Evolutionary conservation across 2,888 invertebrate genomes (phyloP).

Genomic region (Dioctria rufipes): DNA sequence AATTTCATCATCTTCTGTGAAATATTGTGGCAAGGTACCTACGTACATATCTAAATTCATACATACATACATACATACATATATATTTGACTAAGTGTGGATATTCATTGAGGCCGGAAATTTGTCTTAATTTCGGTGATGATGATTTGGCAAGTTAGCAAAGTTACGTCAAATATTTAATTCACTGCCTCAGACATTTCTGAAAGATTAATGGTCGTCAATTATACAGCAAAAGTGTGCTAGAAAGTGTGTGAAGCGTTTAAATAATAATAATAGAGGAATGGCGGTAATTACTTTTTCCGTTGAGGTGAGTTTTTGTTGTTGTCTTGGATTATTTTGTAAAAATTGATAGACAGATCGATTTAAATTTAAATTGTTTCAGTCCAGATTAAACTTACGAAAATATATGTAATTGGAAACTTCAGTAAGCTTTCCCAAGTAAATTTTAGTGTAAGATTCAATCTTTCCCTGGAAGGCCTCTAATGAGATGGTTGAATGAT

Average conservation of each 20-base stretch:
- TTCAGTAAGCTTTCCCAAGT: too few relatives aligned
- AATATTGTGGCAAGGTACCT: background rate
- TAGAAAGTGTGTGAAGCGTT: background rate
- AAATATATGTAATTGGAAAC: too few relatives aligned
- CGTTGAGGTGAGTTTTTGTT: background rate
- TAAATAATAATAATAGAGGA: constrained; percentile 29
- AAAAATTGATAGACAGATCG: too few relatives aligned
- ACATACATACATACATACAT: too few relatives aligned
- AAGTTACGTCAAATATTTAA: constrained; percentile 18
- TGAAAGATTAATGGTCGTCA: constrained; percentile 15
- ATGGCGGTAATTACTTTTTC: background rate
- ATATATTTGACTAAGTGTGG: background rate
- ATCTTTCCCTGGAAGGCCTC: too few relatives aligned
- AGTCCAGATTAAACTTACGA: too few relatives aligned
- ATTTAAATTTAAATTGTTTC: too few relatives aligned
- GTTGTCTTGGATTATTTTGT: background rate
- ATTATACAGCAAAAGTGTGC: constrained; percentile 8
- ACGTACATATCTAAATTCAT: too few relatives aligned
- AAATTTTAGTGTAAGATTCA: too few relatives aligned
- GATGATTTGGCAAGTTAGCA: constrained; percentile 25
- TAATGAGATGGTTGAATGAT: too few relatives aligned
- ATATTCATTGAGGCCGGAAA: constrained; percentile 32
- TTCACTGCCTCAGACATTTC: constrained; percentile 1
- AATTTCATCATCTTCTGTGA: background rate
- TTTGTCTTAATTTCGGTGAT: constrained; percentile 33